Evolutionary conservation across 1,140 invertebrate species (phyloP).

Genomic region (Coenobita brevimanus): DNA sequence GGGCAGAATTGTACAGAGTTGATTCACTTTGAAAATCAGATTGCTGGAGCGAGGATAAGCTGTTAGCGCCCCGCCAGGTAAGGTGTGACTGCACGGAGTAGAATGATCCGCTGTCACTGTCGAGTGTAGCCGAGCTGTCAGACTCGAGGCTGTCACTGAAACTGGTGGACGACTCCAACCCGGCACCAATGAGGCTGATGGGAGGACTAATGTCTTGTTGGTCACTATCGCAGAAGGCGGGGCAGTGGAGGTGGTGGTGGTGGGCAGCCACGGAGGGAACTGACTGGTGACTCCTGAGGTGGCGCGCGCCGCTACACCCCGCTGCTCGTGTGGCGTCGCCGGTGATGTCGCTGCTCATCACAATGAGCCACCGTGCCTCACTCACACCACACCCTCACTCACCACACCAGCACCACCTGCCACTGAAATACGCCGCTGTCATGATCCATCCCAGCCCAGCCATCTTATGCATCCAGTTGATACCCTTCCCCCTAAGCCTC

Average conservation of each 20-base stretch:
- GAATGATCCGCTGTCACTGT: slow-evolving; percentile 52
- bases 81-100: slow-evolving; percentile 45
- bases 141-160: slow-evolving; percentile 42
- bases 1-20: slow-evolving; percentile 46
- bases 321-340: neutral
- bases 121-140: neutral
- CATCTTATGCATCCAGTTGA: too few species aligned
- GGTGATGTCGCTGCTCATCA: slow-evolving; percentile 44
- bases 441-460: too few species aligned
- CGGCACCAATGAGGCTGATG: neutral
- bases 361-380: neutral
- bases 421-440: too few species aligned
- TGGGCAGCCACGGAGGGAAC: neutral
- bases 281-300: neutral
- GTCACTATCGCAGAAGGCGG: neutral
- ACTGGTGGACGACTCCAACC: neutral
- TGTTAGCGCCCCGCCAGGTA: neutral
- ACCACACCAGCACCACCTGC: too few species aligned
- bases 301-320: neutral
- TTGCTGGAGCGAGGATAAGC: neutral
- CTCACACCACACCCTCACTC: too few species aligned
- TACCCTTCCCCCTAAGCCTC: too few species aligned
- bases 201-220: slow-evolving; percentile 7
- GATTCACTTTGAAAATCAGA: slow-evolving; percentile 34
- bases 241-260: neutral